Evolutionary conservation across 2,113 vertebrate genomes (phyloP), one percentile per base, ranked within the genome.

Genomic region (Astur gentilis): DNA sequence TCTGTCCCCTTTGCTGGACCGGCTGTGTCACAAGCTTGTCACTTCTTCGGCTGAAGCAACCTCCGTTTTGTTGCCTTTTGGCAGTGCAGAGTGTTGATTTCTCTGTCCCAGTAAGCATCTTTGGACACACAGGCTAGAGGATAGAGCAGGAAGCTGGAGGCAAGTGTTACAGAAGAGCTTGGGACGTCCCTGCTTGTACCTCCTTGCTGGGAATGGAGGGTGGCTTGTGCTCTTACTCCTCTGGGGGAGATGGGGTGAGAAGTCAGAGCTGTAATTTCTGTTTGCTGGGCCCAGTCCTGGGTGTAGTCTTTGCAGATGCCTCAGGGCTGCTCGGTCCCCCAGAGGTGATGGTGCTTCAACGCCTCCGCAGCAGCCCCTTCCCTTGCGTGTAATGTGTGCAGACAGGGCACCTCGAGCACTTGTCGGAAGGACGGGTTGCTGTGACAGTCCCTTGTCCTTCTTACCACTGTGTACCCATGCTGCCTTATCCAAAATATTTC

Each of bases 351-450:
- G 25, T 54, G 22, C 15, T 54, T 71, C 49, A 27, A 16, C 2
- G 10, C 27, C 40, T 58, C 60, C 1, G 2, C 11, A 40, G 65
- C 69, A 91, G 75, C 32, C 9, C 22, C 7, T 27, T 13, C 9
- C 22, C 7, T 27, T 13, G 36, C 2, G 2, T 16, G 5, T 42
- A 14, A 36, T 0, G 0, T 0, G 1, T 1, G 0, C 22, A 11
- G 47, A 29, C 4, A 2, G 38, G 44, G 20, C 29, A 67, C 50
- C 34, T 67, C 3, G 0, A 15, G 50, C 16, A 4, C n/a, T n/a
- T 15, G 21, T 16, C 36, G 31, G 66, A n/a, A 82, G n/a, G 31
- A 22, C 31, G 34, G 13, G 36, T 31, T 49, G 27, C 65, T 89
- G 18, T 50, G 49, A 17, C 69, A 7, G 4, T 42, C 16, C 36